Evolutionary conservation across 2,797 vertebrate genomes (phyloP).

Genomic region (Oryzias sinensis): DNA sequence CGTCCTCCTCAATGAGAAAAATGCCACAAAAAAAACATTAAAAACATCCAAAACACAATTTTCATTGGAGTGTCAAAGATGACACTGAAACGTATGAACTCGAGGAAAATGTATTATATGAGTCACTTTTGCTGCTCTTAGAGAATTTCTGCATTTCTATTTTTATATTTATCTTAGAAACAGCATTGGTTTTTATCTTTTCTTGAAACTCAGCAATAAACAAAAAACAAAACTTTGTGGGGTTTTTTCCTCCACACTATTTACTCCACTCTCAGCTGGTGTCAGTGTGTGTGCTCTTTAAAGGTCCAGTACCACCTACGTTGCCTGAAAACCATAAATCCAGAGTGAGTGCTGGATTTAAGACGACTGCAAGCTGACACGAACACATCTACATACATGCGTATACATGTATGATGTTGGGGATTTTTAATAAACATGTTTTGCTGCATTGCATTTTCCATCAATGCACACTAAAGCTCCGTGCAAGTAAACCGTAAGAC

Average conservation of each 20-base stretch:
- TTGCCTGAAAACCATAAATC: not conserved
- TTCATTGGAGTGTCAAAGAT: too few species aligned
- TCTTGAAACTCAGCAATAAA: not conserved
- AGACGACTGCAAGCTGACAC: not conserved
- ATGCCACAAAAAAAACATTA: too few species aligned
- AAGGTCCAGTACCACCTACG: constrained; percentile 1
- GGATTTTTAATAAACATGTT: not conserved
- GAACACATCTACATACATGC: not conserved
- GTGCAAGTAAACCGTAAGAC: not conserved
- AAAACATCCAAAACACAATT: too few species aligned
- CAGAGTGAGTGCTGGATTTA: not conserved
- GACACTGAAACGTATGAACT: too few species aligned
- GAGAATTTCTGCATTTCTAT: not conserved
- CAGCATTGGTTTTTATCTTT: not conserved
- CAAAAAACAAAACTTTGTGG: too few species aligned
- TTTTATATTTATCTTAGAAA: not conserved
- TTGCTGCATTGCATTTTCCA: not conserved
- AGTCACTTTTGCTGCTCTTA: not conserved
- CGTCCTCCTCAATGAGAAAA: too few species aligned
- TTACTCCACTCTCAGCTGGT: not conserved
- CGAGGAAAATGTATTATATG: too few species aligned
- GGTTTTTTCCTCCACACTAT: not conserved
- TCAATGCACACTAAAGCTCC: too few species aligned
- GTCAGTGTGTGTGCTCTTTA: not conserved
- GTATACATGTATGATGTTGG: constrained; percentile 6